A percentile compares a stretch with the other conserved stretches of the same genome.
phyloP scores from a whole-genome alignment of 2,888 invertebrate species.

The Nomada goodeniana region DNA sequence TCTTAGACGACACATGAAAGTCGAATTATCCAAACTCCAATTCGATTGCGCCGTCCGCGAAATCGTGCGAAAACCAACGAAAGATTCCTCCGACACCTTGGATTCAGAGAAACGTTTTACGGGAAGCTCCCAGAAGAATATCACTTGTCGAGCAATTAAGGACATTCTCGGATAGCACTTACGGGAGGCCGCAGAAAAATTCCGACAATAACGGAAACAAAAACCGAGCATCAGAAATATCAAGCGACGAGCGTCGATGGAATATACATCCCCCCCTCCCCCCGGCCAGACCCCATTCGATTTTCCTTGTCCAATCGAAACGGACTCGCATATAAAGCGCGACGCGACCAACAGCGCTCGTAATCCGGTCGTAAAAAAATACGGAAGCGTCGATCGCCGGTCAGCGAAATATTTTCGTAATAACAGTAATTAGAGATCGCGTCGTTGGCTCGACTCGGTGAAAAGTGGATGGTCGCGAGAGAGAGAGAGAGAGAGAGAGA shows the following conservation, averaged over 20 bases:
- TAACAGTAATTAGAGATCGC: slow-evolving; percentile 62
- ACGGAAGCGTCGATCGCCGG: slow-evolving; percentile 40
- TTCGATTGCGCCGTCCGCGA: too few species aligned
- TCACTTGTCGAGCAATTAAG: not conserved
- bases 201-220: too few species aligned
- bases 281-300: not conserved
- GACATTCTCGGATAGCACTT: too few species aligned
- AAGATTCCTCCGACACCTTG: not conserved
- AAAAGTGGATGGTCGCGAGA: slow-evolving; percentile 28
- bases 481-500: not conserved
- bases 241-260: too few species aligned
- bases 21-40: too few species aligned
- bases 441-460: slow-evolving; percentile 19
- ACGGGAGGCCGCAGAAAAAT: too few species aligned
- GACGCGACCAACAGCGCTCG: slow-evolving; percentile 5
- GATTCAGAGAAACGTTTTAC: not conserved
- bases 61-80: too few species aligned
- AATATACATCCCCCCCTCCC: too few species aligned
- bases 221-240: too few species aligned
- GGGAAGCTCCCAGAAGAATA: not conserved
- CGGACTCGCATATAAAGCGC: slow-evolving; percentile 2
- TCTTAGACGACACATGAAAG: too few species aligned
- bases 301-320: slow-evolving; percentile 7
- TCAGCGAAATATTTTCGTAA: slow-evolving; percentile 55
- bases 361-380: slow-evolving; percentile 18